Conservation (phyloP, 2,797 vertebrate species). For the Falco novaeseelandiae region DNA sequence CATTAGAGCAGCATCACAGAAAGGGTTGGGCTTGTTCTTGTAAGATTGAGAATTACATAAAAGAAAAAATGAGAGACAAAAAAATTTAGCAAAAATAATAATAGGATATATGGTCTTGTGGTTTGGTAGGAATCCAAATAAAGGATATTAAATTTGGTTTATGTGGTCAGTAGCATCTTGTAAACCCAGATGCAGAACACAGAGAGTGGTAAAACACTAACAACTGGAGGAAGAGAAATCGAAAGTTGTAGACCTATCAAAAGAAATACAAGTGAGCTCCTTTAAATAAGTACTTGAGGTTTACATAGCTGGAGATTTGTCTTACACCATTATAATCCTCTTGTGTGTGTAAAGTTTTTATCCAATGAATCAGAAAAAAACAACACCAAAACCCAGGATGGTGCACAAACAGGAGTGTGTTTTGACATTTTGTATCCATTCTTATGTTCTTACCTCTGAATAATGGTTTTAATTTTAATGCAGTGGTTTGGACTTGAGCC, state of each 20-base stretch:
- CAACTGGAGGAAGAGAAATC: neutral
- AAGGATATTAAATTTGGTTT: neutral
- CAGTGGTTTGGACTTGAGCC: neutral
- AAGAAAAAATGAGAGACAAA: neutral
- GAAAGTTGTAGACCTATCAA: neutral
- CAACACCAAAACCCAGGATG: neutral
- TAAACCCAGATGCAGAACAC: neutral
- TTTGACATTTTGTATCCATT: neutral
- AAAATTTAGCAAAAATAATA: neutral
- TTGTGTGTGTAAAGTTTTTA: neutral
- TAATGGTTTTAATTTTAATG: neutral
- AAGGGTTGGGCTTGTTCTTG: neutral
- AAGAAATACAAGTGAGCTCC: neutral
- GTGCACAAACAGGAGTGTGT: neutral
- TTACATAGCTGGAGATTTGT: neutral
- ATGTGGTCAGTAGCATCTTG: constrained; percentile 6
- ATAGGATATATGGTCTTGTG: neutral
- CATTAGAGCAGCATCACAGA: neutral
- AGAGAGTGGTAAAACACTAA: neutral
- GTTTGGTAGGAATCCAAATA: constrained; percentile 4
- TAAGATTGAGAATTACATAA: neutral
- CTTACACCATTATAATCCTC: neutral
- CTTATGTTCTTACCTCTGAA: neutral
- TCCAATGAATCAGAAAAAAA: neutral
- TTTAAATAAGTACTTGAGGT: neutral